Percentiles rank a stretch among this genome's conserved stretches.
Evolutionary conservation across 37 sponge, comb jelly and placozoan species (phyloP).

Genomic region (Amphimedon queenslandica): DNA sequence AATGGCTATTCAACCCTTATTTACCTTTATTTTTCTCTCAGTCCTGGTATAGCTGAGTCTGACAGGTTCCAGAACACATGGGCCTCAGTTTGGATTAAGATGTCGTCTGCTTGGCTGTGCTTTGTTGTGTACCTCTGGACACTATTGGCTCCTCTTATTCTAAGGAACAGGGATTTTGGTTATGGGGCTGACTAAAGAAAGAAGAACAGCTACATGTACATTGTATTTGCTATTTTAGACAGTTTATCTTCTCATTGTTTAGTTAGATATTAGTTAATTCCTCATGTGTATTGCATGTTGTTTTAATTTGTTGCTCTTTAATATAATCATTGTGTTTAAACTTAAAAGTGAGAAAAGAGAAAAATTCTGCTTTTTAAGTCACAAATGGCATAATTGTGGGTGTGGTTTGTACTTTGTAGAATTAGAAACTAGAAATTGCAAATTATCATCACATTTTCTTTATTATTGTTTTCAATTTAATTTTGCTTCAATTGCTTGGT

Average conservation of each 20-base stretch:
- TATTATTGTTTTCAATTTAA: too few species aligned
- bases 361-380: too few species aligned
- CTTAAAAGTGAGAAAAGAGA: too few species aligned
- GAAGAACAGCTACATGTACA: too few species aligned
- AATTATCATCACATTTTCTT: too few species aligned
- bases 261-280: neutral
- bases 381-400: too few species aligned
- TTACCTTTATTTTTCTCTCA: conserved; percentile 1
- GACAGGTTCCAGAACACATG: conserved; percentile 73
- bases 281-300: neutral
- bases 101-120: conserved; percentile 71
- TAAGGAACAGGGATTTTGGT: conserved; percentile 73
- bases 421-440: too few species aligned
- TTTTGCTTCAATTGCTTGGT: too few species aligned
- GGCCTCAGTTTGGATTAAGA: conserved; percentile 87
- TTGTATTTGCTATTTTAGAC: too few species aligned
- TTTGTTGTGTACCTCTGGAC: conserved; percentile 84
- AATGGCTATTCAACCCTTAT: neutral
- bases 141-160: conserved; percentile 80
- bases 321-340: too few species aligned
- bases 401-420: too few species aligned
- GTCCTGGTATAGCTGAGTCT: conserved; percentile 37
- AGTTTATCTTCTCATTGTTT: neutral
- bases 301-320: too few species aligned
- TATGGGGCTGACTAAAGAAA: conserved; percentile 23